Percentiles rank a stretch among this genome's conserved stretches.
phyloP scores from a whole-genome alignment of 2,113 vertebrate species.

The Gambusia affinis region DNA sequence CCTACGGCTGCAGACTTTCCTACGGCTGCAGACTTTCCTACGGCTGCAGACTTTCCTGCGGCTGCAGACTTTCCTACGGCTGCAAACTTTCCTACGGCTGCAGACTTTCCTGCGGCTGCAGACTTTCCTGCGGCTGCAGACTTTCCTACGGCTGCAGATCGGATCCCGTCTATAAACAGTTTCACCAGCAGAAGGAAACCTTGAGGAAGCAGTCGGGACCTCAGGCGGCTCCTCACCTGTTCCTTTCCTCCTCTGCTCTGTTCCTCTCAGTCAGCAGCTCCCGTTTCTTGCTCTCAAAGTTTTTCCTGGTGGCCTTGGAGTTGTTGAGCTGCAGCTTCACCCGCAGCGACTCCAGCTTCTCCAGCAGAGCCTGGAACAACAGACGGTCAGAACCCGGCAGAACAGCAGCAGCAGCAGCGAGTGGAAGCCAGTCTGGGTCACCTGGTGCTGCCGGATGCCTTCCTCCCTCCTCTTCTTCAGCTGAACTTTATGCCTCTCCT shows the following conservation, averaged over 20 bases:
- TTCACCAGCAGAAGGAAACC: too few species aligned
- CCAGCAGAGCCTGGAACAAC: conserved; percentile 58
- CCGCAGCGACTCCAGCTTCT: conserved; percentile 64
- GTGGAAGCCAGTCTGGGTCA: neutral
- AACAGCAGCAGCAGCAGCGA: too few species aligned
- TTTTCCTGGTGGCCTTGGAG: conserved; percentile 66
- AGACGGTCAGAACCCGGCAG: neutral
- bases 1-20: too few species aligned
- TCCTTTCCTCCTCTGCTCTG: conserved; percentile 56
- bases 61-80: too few species aligned
- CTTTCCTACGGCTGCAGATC: too few species aligned
- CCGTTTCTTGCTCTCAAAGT: conserved; percentile 67
- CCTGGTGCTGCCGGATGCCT: conserved; percentile 53
- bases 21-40: too few species aligned
- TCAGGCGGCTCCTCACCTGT: conserved; percentile 37
- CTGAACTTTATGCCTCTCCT: conserved; percentile 23
- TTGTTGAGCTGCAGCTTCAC: conserved; percentile 75
- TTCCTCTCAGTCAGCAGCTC: conserved; percentile 55
- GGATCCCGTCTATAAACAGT: too few species aligned
- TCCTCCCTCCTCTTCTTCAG: conserved; percentile 62
- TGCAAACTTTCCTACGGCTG: too few species aligned
- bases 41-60: too few species aligned
- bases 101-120: too few species aligned
- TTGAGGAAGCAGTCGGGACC: too few species aligned
- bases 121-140: too few species aligned